Evolutionary conservation across 2,113 vertebrate genomes (phyloP).

Genomic region (Chaenogobius annularis): DNA sequence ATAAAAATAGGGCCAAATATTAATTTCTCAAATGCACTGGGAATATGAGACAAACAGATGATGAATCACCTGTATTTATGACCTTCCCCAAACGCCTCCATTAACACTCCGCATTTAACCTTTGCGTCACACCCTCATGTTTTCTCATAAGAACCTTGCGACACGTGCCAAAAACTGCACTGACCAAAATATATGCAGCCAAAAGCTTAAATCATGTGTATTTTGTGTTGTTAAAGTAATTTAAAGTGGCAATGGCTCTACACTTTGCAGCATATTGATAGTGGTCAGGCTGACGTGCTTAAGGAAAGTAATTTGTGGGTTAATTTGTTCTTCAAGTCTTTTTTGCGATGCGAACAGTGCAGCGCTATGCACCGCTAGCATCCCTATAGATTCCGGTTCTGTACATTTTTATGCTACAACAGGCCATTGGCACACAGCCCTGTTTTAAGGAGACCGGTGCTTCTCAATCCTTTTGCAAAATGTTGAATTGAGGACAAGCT

Average conservation of each 20-base stretch:
- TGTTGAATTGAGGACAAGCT: background rate
- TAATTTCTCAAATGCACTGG: background rate
- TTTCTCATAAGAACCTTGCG: background rate
- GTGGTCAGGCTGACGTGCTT: background rate
- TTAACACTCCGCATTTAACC: constrained; percentile 7
- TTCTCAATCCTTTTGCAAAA: background rate
- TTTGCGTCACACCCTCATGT: constrained; percentile 1
- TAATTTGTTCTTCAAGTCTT: constrained; percentile 17
- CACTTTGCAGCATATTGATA: background rate
- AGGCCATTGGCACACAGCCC: background rate
- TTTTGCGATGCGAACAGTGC: background rate
- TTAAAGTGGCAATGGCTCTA: background rate
- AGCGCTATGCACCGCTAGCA: background rate
- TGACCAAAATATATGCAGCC: background rate
- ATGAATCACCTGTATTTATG: constrained; percentile 1
- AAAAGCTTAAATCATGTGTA: background rate
- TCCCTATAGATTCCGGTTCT: constrained; percentile 11
- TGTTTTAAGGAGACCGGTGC: too few species aligned
- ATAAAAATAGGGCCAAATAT: background rate
- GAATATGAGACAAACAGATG: constrained; percentile 3
- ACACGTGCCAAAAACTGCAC: too few species aligned
- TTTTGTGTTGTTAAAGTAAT: background rate
- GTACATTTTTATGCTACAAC: constrained; percentile 5
- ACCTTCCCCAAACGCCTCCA: constrained; percentile 5
- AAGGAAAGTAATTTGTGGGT: constrained; percentile 10